phyloP scores from a whole-genome alignment of 2,797 vertebrate species.

The Brotula barbata region DNA sequence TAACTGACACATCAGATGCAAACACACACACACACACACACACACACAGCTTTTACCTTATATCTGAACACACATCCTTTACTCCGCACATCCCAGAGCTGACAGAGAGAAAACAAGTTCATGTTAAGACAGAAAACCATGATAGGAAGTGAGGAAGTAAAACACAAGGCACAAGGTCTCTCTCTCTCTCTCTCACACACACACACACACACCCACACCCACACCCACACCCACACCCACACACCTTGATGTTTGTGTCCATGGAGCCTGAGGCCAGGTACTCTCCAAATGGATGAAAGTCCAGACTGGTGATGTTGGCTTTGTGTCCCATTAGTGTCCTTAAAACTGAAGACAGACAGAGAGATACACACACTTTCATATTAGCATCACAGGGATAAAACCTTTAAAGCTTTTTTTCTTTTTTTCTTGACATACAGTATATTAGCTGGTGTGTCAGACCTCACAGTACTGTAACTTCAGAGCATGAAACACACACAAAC shows the following conservation, averaged over 20 bases:
- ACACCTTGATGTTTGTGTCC: conserved; percentile 96
- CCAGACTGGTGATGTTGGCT: conserved; percentile 91
- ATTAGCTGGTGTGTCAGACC: too few species aligned
- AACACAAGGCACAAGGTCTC: background rate
- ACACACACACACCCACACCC: conserved; percentile 57
- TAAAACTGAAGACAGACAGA: conserved; percentile 79
- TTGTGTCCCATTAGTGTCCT: conserved; percentile 92
- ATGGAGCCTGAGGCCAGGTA: conserved; percentile 92
- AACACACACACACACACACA: background rate
- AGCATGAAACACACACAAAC: too few species aligned
- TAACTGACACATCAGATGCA: background rate
- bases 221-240: background rate
- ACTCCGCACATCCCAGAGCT: conserved; percentile 96
- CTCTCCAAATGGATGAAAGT: conserved; percentile 91
- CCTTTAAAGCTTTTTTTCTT: too few species aligned
- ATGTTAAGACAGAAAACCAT: background rate
- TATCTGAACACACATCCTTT: conserved; percentile 94
- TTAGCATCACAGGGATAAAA: background rate
- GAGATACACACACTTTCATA: too few species aligned
- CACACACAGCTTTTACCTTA: conserved; percentile 78
- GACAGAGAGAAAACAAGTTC: conserved; percentile 13
- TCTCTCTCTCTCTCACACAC: background rate
- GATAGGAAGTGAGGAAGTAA: background rate
- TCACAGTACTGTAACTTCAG: too few species aligned
- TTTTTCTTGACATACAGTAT: too few species aligned